These are phyloP conservation scores for Sepioteuthis lessoniana DNA, from an alignment of 2,888 invertebrate species.

Conservation along the genomic window DNA sequence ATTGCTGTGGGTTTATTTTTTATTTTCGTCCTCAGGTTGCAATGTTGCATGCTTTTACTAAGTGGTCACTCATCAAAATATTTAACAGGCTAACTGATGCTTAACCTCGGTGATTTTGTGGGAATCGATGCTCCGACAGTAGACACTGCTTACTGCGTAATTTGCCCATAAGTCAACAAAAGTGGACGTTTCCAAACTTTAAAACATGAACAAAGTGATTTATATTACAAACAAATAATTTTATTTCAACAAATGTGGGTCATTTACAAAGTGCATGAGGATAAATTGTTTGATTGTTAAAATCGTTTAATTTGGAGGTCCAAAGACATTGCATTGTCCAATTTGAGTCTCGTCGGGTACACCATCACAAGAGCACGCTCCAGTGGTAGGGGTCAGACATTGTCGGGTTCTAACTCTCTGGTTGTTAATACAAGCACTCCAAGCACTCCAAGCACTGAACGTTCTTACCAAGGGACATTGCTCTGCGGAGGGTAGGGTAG, in stretches of 20 bases:
- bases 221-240: not conserved
- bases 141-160: no score
- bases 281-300: not conserved
- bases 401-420: not conserved
- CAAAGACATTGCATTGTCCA: not conserved
- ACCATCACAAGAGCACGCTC: not conserved
- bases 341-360: constrained; percentile 6
- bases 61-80: no score
- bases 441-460: constrained; percentile 24
- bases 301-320: not conserved
- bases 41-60: no score
- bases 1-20: no score
- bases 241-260: not conserved
- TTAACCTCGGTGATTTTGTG: no score
- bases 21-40: no score
- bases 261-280: not conserved
- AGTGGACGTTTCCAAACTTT: no score
- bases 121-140: no score
- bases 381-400: not conserved
- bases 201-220: no score
- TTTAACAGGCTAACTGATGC: no score
- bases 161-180: no score
- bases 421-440: constrained; percentile 34
- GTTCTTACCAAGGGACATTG: constrained; percentile 10
- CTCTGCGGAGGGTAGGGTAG: not conserved